Conservation (phyloP, 2,888 invertebrate genomes). For the Andrena praecox region DNA sequence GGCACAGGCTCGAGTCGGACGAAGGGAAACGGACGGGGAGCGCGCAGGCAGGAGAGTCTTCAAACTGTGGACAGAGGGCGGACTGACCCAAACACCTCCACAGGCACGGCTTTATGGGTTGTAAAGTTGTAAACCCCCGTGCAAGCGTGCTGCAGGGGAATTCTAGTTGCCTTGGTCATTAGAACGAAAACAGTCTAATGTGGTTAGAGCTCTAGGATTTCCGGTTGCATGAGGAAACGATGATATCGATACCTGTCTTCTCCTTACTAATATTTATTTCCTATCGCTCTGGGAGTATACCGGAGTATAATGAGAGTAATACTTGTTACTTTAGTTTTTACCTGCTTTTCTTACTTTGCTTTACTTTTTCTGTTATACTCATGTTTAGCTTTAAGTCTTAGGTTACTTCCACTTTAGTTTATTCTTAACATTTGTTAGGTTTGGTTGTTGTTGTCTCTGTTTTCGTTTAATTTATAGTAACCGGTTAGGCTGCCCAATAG, state of each 20-base stretch:
- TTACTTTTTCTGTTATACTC: too few relatives aligned
- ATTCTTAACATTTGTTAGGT: too few relatives aligned
- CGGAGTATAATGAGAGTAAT: too few relatives aligned
- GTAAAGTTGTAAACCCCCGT: conserved; percentile 78
- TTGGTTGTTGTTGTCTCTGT: too few relatives aligned
- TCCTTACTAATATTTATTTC: conserved; percentile 11
- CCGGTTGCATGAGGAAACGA: conserved; percentile 48
- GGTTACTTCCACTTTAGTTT: too few relatives aligned
- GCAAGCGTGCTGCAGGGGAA: conserved; percentile 58
- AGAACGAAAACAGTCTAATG: conserved; percentile 69
- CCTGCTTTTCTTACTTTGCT: too few relatives aligned
- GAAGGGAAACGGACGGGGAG: conserved; percentile 38
- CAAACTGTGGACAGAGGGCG: conserved; percentile 53
- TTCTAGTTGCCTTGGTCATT: conserved; percentile 71
- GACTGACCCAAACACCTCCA: conserved; percentile 73
- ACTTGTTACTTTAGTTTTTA: too few relatives aligned
- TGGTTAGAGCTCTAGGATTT: conserved; percentile 62
- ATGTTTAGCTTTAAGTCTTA: too few relatives aligned
- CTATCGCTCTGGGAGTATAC: neutral
- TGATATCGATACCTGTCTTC: conserved; percentile 19
- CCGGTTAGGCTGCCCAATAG: too few relatives aligned
- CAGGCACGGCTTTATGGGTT: conserved; percentile 75
- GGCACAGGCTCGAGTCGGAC: conserved; percentile 33
- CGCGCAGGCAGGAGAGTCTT: conserved; percentile 48
- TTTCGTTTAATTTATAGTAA: too few relatives aligned